phyloP scores from a whole-genome alignment of 2,797 vertebrate species.

The Paedocypris micromegethes region DNA sequence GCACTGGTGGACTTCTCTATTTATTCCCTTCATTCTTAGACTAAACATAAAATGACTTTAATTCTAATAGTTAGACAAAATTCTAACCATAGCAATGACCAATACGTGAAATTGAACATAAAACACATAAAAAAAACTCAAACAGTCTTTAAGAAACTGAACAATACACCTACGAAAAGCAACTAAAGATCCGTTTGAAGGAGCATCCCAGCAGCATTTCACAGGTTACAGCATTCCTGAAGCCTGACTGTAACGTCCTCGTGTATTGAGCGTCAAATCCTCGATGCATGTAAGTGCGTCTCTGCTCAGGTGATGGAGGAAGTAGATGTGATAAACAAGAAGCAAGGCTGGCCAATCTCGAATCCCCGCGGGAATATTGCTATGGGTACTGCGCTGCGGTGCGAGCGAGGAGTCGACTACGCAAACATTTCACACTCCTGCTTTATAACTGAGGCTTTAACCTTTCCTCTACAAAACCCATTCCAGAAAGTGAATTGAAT shows the following conservation, averaged over 20 bases:
- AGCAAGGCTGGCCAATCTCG: slow-evolving; percentile 46
- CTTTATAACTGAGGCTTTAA: neutral
- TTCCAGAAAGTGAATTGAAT: no score
- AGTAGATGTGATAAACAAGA: slow-evolving; percentile 62
- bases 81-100: no score
- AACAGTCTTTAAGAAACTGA: neutral
- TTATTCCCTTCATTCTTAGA: neutral
- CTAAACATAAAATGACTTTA: no score
- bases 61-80: no score
- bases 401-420: slow-evolving; percentile 47
- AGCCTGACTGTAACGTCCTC: neutral
- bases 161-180: slow-evolving; percentile 78
- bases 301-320: slow-evolving; percentile 9
- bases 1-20: no score
- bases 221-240: slow-evolving; percentile 44
- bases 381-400: slow-evolving; percentile 62
- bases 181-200: slow-evolving; percentile 74
- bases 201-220: slow-evolving; percentile 76
- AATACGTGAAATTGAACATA: no score
- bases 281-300: neutral
- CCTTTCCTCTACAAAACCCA: no score
- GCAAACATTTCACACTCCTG: slow-evolving; percentile 40
- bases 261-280: neutral
- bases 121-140: no score
- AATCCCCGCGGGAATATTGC: slow-evolving; percentile 63